Evolutionary conservation across 2,113 vertebrate species (phyloP).

Genomic region (Prietella phreatophila): DNA sequence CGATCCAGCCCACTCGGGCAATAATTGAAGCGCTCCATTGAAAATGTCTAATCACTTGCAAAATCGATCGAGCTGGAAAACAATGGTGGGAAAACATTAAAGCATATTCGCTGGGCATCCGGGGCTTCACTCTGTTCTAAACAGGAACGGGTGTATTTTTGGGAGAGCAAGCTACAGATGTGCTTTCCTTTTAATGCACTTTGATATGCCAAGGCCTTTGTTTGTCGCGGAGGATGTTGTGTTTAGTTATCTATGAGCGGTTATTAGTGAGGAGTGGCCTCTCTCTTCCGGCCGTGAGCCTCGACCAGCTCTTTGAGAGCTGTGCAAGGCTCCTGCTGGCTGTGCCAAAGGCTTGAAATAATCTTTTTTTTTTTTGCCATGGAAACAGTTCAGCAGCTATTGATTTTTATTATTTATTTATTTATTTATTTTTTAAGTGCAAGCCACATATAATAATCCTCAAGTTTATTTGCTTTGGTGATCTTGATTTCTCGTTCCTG

Average conservation of each 20-base stretch:
- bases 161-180: neutral
- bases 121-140: neutral
- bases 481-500: neutral
- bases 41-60: conserved; percentile 57
- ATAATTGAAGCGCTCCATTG: conserved; percentile 58
- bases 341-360: conserved; percentile 22
- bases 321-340: neutral
- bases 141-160: neutral
- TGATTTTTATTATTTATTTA: conserved; percentile 11
- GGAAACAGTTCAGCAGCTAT: conserved; percentile 59
- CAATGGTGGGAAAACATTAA: neutral
- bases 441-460: neutral
- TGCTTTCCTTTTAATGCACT: conserved; percentile 1
- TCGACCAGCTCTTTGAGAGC: conserved; percentile 14
- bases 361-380: conserved; percentile 53
- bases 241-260: conserved; percentile 17
- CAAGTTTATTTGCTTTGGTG: neutral
- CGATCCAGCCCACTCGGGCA: conserved; percentile 47
- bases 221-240: neutral
- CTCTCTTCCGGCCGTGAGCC: conserved; percentile 19
- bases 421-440: neutral
- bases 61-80: neutral
- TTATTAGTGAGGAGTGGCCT: conserved; percentile 23
- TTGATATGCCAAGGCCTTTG: conserved; percentile 2
- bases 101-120: neutral